Base-by-base conservation (phyloP, 2,888 invertebrate species). In the Latrodectus elegans region DNA sequence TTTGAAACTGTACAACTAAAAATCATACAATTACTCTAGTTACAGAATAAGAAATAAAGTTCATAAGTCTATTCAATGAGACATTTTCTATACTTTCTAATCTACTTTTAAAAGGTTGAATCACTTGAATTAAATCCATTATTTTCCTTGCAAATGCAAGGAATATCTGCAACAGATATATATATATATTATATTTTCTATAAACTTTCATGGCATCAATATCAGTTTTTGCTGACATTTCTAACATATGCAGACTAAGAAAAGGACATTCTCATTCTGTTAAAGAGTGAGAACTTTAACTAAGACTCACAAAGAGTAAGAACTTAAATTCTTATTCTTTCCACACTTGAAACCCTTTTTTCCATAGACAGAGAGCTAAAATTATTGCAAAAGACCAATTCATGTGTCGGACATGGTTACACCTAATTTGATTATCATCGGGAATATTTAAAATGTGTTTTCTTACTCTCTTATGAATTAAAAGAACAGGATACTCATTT, bases 211-310 rank as follows among this genome's bases (percentile, higher is more conserved):
- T n/a, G n/a, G 51, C 52, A 51, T 51, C 9, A 15, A 51, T 12
- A 51, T n/a, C 74, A 74, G 55, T 74, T 53, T 55, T 26, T 8
- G 4, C 26, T 53, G 52, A 52, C 22, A 74, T 22, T 74, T 74
- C 55, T 15, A 74, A 74, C 53, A 22, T 12, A 26, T 74, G 55
- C 53, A 55, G 10, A 9, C 74, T 26, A 55, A 60, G 22, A 26
- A 74, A 74, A 53, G 26, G 74, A 55, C 22, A 26, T 12, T 73
- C 15, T 17, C 73, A n/a, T 11, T 10, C 15, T 73, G 73, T 9
- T 11, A 73, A n/a, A n/a, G n/a, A n/a, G n/a, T n/a, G n/a, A n/a
- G n/a, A n/a, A n/a, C n/a, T n/a, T n/a, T n/a, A n/a, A n/a, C n/a
- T n/a, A n/a, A n/a, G n/a, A n/a, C n/a, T n/a, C n/a, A n/a, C n/a